These are phyloP conservation scores for Heliconius erato DNA, from an alignment of 2,888 invertebrate genomes.

Conservation along the genomic window DNA sequence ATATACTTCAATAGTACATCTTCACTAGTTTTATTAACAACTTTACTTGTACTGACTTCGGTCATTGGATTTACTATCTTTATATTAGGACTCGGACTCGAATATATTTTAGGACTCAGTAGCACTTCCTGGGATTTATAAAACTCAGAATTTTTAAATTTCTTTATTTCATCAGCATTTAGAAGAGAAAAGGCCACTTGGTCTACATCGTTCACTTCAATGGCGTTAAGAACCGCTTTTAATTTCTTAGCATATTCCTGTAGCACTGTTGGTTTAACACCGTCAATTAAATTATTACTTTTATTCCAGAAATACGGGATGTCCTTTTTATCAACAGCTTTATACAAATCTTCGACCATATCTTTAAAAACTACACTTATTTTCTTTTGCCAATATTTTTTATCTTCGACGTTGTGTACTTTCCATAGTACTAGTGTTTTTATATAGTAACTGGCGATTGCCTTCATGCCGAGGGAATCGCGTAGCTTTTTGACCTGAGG, in stretches of 20 bases:
- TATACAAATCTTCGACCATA: constrained; percentile 71
- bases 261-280: constrained; percentile 65
- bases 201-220: constrained; percentile 69
- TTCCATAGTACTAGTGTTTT: constrained; percentile 85
- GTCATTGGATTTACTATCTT: neutral
- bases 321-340: constrained; percentile 63
- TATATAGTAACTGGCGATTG: constrained; percentile 85
- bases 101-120: neutral
- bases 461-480: constrained; percentile 73
- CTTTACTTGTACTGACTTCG: neutral
- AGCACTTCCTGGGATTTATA: constrained; percentile 58
- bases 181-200: constrained; percentile 63
- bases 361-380: constrained; percentile 65
- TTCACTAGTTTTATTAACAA: neutral
- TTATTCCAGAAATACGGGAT: constrained; percentile 77
- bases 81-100: neutral
- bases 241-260: constrained; percentile 69
- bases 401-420: constrained; percentile 63
- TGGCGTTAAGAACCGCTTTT: constrained; percentile 68
- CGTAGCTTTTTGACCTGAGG: constrained; percentile 83
- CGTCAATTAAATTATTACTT: constrained; percentile 69
- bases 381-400: constrained; percentile 72
- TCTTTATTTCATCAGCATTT: constrained; percentile 62
- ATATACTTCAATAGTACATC: constrained; percentile 49
- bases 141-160: constrained; percentile 68